Percentiles rank a stretch among this genome's conserved stretches.
phyloP scores from a whole-genome alignment of 1,140 invertebrate species.

The Apis florea region DNA sequence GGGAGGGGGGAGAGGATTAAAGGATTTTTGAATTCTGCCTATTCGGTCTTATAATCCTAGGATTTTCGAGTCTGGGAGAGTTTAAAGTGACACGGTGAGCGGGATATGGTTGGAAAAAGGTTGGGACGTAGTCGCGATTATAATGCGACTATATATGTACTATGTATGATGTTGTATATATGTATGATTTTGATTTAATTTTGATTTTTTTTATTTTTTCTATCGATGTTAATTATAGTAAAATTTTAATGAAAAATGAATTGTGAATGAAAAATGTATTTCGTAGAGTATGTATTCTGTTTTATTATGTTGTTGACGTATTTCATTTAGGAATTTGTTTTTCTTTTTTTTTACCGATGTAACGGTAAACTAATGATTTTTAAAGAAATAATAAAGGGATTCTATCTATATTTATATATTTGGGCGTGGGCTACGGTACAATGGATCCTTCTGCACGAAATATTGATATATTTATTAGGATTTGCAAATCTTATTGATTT shows the following conservation, averaged over 20 bases:
- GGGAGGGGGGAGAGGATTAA: neutral
- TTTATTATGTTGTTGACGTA: neutral
- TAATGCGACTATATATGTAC: neutral
- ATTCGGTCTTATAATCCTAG: neutral
- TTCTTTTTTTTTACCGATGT: neutral
- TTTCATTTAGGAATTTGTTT: neutral
- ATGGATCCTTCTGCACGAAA: slow-evolving; percentile 2
- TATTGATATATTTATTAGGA: neutral
- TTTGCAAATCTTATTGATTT: neutral
- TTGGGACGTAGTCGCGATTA: neutral
- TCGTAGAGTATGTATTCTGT: no score
- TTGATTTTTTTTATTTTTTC: neutral
- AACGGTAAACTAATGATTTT: neutral
- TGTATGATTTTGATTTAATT: neutral
- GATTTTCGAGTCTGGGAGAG: neutral
- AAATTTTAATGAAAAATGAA: no score
- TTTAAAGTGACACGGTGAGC: neutral
- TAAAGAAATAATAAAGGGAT: neutral
- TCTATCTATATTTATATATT: slow-evolving; percentile 16
- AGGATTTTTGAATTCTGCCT: neutral
- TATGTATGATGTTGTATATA: neutral
- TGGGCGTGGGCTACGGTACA: slow-evolving; percentile 13
- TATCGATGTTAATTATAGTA: no score
- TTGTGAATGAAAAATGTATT: no score
- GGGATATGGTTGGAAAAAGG: no score